phyloP scores from a whole-genome alignment of 2,113 vertebrate genomes.

The Alexandromys fortis region DNA sequence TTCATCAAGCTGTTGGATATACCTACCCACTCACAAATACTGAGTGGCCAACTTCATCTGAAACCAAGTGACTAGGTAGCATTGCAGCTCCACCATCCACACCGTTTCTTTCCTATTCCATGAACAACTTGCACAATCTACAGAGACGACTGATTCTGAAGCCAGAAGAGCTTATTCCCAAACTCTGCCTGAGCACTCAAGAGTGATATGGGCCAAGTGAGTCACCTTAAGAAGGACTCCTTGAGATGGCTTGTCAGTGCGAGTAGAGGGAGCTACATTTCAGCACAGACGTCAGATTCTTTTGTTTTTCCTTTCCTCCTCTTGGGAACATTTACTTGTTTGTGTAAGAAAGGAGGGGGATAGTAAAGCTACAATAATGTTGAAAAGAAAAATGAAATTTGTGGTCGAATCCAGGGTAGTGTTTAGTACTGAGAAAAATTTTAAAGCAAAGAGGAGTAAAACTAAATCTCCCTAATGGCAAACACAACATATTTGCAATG shows the following conservation, averaged over 20 bases:
- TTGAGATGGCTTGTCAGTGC: conserved; percentile 48
- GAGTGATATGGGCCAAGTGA: conserved; percentile 62
- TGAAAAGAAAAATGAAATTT: not conserved
- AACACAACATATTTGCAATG: conserved; percentile 11
- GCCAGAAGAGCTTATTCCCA: conserved; percentile 50
- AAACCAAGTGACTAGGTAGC: not conserved
- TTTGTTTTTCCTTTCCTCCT: not conserved
- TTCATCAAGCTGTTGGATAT: not conserved
- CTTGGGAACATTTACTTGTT: not conserved
- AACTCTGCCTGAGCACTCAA: conserved; percentile 66
- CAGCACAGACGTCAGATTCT: conserved; percentile 55
- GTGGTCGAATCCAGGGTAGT: not conserved
- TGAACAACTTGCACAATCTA: not conserved
- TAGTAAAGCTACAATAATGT: not conserved
- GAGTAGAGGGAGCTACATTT: conserved; percentile 64
- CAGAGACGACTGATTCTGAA: not conserved
- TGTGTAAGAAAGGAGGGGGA: not conserved
- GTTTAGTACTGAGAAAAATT: not conserved
- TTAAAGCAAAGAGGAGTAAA: conserved; percentile 24
- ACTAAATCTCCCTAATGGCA: conserved; percentile 40
- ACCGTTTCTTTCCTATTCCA: not conserved
- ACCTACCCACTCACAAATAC: not conserved
- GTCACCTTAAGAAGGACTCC: conserved; percentile 74
- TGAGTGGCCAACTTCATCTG: not conserved
- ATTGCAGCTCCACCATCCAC: not conserved